Evolutionary conservation across 2,797 vertebrate genomes (phyloP), one percentile per base, ranked within the genome.

Genomic region (Pogoniulus pusillus): DNA sequence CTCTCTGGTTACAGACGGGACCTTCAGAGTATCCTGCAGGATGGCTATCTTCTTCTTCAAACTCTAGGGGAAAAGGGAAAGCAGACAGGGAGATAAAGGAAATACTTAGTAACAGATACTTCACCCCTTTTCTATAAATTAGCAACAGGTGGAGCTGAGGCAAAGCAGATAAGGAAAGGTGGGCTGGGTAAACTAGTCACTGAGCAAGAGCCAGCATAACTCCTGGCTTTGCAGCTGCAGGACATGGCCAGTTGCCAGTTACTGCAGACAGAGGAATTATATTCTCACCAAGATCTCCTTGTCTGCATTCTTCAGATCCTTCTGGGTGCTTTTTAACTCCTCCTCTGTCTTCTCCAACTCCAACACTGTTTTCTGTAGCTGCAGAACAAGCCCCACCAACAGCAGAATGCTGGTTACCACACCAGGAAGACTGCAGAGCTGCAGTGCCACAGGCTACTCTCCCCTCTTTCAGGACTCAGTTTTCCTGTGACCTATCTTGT

Each of bases 1-100:
- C 95, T 99, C 98, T 10, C 98, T 99, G 29, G 98, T 98, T 72
- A 97, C 97, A 5, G 98, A 98, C 2, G 99, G 98, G 14, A 98
- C 98, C 95, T 98, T 99, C 93, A 99, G 97, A 32, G 98, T 98
- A 95, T 98, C 98, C 96, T 99, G 99, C 37, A 99, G 97, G 84
- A 99, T 98, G 74, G 96, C 98, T 85, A 99, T 98, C 92, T 99
- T 99, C 96, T 99, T 99, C 94, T 98, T 99, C 82, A 99, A 96
- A 95, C 98, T 99, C 99, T 99, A 81, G 35, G 79, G 71, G 82
- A 35, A 77, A 37, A 49, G 90, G 29, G 71, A 80, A 92, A 51
- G 87, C 69, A 66, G 68, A 8, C 2, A 51, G n/a, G 26, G 10
- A 64, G 22, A 69, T 13, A 70, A 70, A 75, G 39, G 58, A 63